Base-by-base conservation (phyloP, 1,140 invertebrate species). In the Muscidifurax raptorellus region DNA sequence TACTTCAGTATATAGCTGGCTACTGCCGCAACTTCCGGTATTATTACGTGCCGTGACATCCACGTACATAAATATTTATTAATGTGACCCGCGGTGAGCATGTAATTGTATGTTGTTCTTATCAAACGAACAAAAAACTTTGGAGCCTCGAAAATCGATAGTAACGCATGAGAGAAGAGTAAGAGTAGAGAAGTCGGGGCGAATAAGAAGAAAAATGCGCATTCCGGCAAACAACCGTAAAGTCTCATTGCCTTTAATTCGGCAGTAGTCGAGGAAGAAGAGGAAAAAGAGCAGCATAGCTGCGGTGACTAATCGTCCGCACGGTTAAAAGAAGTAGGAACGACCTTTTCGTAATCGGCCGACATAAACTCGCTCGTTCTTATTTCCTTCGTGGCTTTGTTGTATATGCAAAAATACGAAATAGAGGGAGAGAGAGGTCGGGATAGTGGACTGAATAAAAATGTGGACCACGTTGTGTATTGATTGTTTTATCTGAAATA, bases 191-290 rank as follows among this genome's bases (percentile, higher is more conserved):
- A 40, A 40, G 36, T 40, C 36, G 7, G 10, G 18, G 22, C 22
- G 5, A 59, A 59, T n/a, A 59, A 59, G 52, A 47, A 47, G 64
- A 69, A 69, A n/a, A 69, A 69, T 69, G 27, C 27, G 66, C 66
- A 69, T 69, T 28, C 0, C 66, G 12, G 44, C 67, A 83, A 88
- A 85, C 66, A 85, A 80, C 87, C 85, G 82, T 87, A 90, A 88
- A 86, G 78, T 88, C 83, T 87, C 86, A 86, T 89, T 87, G 86
- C 83, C 88, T 89, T 89, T 89, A 89, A 90, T 90, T 88, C 87
- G 83, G 78, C 84, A 67, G 86, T 86, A 86, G 84, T 86, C 36
- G 9, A 79, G 83, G 80, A 64, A 30, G 27, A 52, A 79, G 27
- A 79, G 77, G 30, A 36, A 82, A 47, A 59, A 77, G 36, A 69